Base-by-base conservation (phyloP, 2,113 vertebrate species). In the Lynx canadensis region DNA sequence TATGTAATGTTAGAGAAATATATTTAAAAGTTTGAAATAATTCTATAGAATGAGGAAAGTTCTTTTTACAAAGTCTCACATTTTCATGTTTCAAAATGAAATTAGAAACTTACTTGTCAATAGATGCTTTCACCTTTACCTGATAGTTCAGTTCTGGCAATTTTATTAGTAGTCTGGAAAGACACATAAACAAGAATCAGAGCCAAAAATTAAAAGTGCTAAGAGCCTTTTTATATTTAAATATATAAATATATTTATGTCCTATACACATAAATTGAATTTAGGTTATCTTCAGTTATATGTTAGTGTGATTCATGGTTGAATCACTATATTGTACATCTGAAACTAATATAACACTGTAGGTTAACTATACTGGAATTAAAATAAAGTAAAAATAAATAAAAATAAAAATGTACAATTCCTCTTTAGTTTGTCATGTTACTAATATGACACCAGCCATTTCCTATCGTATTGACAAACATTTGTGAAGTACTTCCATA, bases 111-210 rank as follows among this genome's bases (percentile, higher is more conserved):
- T 99, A 99, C 99, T 99, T 99, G 99, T 99, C 99, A 98, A 99
- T 99, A 89, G 99, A 99, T 89, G 99, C 99, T 98, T 99, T 99
- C 95, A 99, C 99, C 98, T 99, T 99, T 86, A 99, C 99, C 98
- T 99, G 99, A 98, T 99, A 99, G 98, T 99, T 99, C 94, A 99
- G 98, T 92, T 99, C 99, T 68, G 99, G 99, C 80, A 99, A 98
- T 98, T 99, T 99, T 97, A 99, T 99, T 97, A 99, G 97, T 95
- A 99, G 98, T 98, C 99, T 99, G 98, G 13, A 98, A 98, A 98
- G 29, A 97, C 25, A 96, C 3, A 93, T 91, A 31, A 89, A 95
- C 48, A 90, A 96, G 19, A 93, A 93, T 71, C 74, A 96, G 94
- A 94, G 52, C 63, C 66, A 66, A 94, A 85, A 78, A 79, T 93